phyloP scores from a whole-genome alignment of 2,113 vertebrate species.

The Platycercus adscitus region DNA sequence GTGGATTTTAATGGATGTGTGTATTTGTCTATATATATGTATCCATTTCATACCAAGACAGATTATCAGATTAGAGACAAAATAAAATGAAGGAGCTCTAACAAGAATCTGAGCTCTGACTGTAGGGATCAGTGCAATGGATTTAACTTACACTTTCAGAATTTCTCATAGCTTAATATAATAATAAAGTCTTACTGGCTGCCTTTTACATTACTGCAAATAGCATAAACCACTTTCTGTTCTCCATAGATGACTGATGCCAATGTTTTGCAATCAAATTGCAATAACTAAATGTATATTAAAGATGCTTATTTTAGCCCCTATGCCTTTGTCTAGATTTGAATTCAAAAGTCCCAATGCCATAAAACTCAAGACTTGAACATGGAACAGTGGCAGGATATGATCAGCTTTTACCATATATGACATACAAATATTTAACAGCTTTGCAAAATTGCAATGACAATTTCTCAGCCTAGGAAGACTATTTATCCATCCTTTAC shows the following conservation, averaged over 20 bases:
- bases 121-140: constrained; percentile 41
- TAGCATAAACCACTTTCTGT: neutral
- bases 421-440: constrained; percentile 39
- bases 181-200: neutral
- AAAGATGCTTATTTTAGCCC: constrained; percentile 36
- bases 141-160: constrained; percentile 41
- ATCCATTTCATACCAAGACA: constrained; percentile 18
- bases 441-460: constrained; percentile 29
- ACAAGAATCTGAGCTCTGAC: constrained; percentile 1
- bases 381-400: constrained; percentile 47
- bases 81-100: neutral
- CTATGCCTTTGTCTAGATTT: constrained; percentile 12
- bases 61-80: constrained; percentile 7
- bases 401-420: neutral
- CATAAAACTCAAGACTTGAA: constrained; percentile 54
- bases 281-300: neutral
- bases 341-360: constrained; percentile 27
- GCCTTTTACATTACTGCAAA: neutral
- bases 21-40: constrained; percentile 10
- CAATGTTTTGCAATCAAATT: neutral
- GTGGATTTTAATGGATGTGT: constrained; percentile 5
- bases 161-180: neutral
- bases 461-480: constrained; percentile 52
- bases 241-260: neutral
- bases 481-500: constrained; percentile 34